Percentiles rank a stretch among this genome's conserved stretches.
Evolutionary conservation across 2,797 vertebrate genomes (phyloP).

Genomic region (Rhinella marina): DNA sequence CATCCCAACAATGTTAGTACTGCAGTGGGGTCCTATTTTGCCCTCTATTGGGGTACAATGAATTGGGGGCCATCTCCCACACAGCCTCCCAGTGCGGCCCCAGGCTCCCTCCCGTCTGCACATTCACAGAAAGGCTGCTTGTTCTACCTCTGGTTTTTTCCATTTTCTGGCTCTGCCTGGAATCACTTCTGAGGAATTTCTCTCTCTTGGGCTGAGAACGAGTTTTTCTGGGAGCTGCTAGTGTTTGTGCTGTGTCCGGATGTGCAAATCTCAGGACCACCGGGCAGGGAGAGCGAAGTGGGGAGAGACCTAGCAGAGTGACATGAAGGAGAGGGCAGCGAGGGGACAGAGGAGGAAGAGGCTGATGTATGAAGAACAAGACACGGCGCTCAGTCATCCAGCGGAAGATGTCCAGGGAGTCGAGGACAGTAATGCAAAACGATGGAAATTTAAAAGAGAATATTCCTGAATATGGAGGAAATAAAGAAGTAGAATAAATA

Average conservation of each 20-base stretch:
- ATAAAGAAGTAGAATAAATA: neutral
- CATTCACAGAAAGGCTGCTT: conserved; percentile 60
- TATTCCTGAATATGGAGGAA: neutral
- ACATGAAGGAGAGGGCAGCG: conserved; percentile 43
- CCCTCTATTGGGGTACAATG: neutral
- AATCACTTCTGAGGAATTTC: conserved; percentile 61
- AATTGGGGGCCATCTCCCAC: conserved; percentile 42
- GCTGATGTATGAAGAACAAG: neutral
- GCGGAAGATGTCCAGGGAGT: neutral
- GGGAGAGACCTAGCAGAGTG: conserved; percentile 42
- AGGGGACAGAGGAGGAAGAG: conserved; percentile 43
- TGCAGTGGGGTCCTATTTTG: neutral
- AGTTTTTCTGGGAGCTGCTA: conserved; percentile 62
- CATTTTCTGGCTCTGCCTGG: conserved; percentile 62
- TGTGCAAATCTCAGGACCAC: conserved; percentile 61
- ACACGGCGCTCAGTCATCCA: neutral
- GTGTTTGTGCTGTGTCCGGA: conserved; percentile 57
- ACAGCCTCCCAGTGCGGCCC: conserved; percentile 30
- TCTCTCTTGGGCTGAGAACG: conserved; percentile 61
- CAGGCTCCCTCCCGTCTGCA: conserved; percentile 57
- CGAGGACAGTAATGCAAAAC: neutral
- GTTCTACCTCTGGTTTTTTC: conserved; percentile 60
- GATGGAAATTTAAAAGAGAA: neutral
- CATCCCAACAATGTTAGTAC: too few relatives aligned
- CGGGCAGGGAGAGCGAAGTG: conserved; percentile 57